These are phyloP conservation scores for Sardinella longiceps DNA, from an alignment of 2,797 vertebrate genomes.

Conservation along the genomic window DNA sequence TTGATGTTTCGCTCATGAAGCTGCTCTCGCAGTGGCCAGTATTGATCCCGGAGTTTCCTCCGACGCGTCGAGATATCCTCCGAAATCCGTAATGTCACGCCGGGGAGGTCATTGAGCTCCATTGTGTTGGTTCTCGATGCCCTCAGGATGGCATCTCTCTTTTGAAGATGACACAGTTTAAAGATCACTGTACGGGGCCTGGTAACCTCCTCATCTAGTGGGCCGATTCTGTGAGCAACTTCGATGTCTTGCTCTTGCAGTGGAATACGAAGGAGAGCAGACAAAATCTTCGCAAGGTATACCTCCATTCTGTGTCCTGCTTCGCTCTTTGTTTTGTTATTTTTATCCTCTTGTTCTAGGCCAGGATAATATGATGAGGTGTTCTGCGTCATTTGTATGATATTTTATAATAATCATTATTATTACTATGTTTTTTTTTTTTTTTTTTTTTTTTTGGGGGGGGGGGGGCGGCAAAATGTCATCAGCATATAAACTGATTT, in stretches of 20 bases:
- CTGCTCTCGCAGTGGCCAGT: neutral
- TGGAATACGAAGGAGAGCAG: neutral
- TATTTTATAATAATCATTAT: too few species aligned
- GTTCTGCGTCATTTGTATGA: too few species aligned
- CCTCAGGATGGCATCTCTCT: too few species aligned
- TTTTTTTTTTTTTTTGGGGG: too few species aligned
- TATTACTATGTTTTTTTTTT: too few species aligned
- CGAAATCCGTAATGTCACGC: neutral
- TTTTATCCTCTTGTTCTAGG: too few species aligned
- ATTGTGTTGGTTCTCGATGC: neutral
- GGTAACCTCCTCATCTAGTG: neutral
- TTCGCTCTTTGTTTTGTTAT: too few species aligned
- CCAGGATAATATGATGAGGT: too few species aligned
- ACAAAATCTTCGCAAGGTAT: neutral
- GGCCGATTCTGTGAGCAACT: neutral
- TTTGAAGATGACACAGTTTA: neutral
- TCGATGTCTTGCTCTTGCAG: neutral
- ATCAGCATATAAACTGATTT: too few species aligned
- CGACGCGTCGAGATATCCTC: neutral
- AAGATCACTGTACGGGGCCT: neutral
- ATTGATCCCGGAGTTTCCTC: neutral
- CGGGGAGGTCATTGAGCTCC: neutral
- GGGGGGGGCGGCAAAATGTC: too few species aligned
- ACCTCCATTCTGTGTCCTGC: too few species aligned
- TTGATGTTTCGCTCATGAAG: neutral